Percentiles rank a stretch among this genome's conserved stretches.
Conservation (phyloP, 37 sponge, comb jelly and placozoan genomes). For the Agelas oroides region DNA sequence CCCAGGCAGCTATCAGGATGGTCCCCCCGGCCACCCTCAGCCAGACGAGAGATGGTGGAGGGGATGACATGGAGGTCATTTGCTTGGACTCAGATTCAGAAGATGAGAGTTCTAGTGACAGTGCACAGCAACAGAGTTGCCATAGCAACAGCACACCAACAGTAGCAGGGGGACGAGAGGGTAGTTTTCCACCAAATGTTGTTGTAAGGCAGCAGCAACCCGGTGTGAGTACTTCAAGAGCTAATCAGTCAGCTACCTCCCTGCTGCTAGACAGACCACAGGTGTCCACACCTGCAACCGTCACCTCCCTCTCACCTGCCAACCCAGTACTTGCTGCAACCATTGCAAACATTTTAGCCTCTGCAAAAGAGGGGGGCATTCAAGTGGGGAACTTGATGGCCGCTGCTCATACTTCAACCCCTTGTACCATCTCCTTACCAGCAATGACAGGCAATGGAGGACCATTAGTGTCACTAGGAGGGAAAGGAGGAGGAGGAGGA, state of each 20-base stretch:
- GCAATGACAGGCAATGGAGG: no score
- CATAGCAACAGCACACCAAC: no score
- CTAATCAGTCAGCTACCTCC: not conserved
- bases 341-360: not conserved
- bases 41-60: no score
- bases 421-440: no score
- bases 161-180: no score
- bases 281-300: not conserved
- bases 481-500: no score
- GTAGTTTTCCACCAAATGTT: not conserved
- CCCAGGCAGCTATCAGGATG: no score
- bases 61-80: constrained; percentile 25
- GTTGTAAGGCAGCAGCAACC: not conserved
- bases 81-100: constrained; percentile 54
- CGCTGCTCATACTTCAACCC: not conserved
- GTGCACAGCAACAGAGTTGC: not conserved
- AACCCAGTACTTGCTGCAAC: not conserved
- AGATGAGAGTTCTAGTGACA: not conserved
- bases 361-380: no score
- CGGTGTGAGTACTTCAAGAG: not conserved
- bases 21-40: no score
- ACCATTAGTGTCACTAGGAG: no score
- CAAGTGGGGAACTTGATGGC: no score
- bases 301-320: not conserved
- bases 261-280: no score